Evolutionary conservation across 23 tunicate species (phyloP).

Genomic region (Aplidium turbinatum): DNA sequence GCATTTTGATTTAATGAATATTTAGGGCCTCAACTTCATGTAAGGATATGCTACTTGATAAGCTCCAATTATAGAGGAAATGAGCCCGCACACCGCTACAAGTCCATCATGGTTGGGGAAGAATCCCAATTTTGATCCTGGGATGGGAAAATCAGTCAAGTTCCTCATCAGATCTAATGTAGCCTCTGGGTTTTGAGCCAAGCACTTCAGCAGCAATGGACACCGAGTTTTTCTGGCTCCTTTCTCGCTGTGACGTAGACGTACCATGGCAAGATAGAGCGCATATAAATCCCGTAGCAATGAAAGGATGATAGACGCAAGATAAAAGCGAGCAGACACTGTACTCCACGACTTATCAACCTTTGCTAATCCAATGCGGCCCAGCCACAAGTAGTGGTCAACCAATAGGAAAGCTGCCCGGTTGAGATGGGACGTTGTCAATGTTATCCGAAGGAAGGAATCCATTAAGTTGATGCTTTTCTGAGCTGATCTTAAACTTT

Average conservation of each 20-base stretch:
- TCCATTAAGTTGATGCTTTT: constrained; percentile 57
- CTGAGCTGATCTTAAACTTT: constrained; percentile 62
- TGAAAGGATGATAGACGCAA: constrained; percentile 46
- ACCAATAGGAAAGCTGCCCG: constrained; percentile 44
- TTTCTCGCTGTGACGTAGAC: constrained; percentile 12
- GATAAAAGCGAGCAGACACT: constrained; percentile 57
- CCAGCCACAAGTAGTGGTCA: constrained; percentile 94
- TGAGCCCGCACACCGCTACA: constrained; percentile 70
- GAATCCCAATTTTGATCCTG: constrained; percentile 76
- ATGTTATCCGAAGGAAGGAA: constrained; percentile 47
- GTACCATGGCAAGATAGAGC: constrained; percentile 16
- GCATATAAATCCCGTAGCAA: constrained; percentile 64
- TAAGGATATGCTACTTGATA: constrained; percentile 67
- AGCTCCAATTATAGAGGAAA: constrained; percentile 72
- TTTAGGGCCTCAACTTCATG: constrained; percentile 64
- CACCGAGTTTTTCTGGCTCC: background rate
- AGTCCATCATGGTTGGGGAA: constrained; percentile 69
- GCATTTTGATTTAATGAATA: too few species aligned
- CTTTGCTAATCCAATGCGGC: constrained; percentile 57
- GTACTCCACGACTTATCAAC: constrained; percentile 76
- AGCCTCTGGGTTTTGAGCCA: constrained; percentile 44
- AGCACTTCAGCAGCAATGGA: background rate
- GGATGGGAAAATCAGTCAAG: constrained; percentile 75
- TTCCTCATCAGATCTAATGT: constrained; percentile 68
- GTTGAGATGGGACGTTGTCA: constrained; percentile 70